Percentiles rank a stretch among this genome's conserved stretches.
These are phyloP conservation scores for Agonum fuliginosum DNA, from an alignment of 2,888 invertebrate species.

Conservation along the genomic window DNA sequence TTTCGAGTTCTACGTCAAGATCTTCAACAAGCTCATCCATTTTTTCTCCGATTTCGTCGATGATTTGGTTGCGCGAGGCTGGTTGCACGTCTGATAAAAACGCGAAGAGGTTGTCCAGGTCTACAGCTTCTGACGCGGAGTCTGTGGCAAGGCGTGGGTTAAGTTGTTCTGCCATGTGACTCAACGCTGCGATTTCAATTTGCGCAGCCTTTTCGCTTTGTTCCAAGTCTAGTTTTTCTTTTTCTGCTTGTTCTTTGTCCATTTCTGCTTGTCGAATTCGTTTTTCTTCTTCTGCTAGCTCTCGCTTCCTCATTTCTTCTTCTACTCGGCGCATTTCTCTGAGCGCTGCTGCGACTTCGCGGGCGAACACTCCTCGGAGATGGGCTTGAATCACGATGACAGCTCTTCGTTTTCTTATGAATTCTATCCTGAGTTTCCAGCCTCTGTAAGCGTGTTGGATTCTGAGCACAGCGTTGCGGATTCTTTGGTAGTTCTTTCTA, in stretches of 20 bases:
- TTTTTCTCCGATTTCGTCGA: constrained; percentile 89
- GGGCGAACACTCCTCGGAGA: constrained; percentile 90
- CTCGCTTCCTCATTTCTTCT: constrained; percentile 88
- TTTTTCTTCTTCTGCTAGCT: constrained; percentile 83
- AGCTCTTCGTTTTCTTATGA: constrained; percentile 87
- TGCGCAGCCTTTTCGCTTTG: constrained; percentile 81
- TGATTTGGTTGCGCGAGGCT: constrained; percentile 76
- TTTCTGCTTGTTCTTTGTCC: constrained; percentile 69
- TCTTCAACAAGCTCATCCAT: constrained; percentile 90
- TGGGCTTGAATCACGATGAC: constrained; percentile 91
- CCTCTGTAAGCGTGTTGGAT: constrained; percentile 91
- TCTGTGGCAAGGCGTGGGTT: constrained; percentile 76
- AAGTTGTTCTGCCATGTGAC: constrained; percentile 83
- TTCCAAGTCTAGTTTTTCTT: constrained; percentile 75
- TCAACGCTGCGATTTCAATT: constrained; percentile 82
- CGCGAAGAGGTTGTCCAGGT: constrained; percentile 92
- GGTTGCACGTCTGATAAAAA: constrained; percentile 88
- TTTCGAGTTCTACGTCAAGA: constrained; percentile 85
- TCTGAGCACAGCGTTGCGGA: constrained; percentile 81
- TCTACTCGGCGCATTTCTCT: constrained; percentile 91
- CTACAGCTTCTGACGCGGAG: constrained; percentile 81
- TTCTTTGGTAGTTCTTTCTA: constrained; percentile 80
- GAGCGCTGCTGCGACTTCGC: constrained; percentile 90
- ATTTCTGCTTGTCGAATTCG: constrained; percentile 77
- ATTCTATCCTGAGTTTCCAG: constrained; percentile 88